Evolutionary conservation across 2,797 vertebrate species (phyloP).

Genomic region (Zenarchopterus dispar): DNA sequence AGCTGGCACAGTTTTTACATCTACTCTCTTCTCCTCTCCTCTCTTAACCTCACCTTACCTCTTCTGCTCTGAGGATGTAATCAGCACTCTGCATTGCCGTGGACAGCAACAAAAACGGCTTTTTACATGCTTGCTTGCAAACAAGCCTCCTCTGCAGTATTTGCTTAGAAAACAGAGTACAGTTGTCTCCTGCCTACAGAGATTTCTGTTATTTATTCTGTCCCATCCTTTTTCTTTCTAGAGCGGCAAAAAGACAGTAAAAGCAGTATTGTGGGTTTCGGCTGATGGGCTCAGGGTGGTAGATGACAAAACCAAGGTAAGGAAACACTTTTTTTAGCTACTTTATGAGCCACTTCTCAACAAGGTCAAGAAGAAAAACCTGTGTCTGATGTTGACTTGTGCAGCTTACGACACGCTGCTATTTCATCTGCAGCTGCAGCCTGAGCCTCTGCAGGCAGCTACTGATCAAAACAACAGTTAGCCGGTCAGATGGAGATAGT

Average conservation of each 20-base stretch:
- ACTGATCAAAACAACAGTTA: too few species aligned
- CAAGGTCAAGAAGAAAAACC: background rate
- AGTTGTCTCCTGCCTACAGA: background rate
- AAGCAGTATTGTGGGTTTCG: constrained; percentile 92
- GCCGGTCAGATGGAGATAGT: too few species aligned
- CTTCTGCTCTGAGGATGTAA: constrained; percentile 20
- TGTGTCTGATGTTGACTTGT: background rate
- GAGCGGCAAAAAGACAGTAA: constrained; percentile 92
- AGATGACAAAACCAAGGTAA: constrained; percentile 94
- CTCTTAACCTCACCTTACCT: constrained; percentile 19
- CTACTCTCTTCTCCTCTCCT: constrained; percentile 4
- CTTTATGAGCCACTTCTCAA: background rate
- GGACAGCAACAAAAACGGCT: background rate
- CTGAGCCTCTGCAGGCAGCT: too few species aligned
- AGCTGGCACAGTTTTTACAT: constrained; percentile 47
- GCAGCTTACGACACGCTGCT: too few species aligned
- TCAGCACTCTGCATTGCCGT: constrained; percentile 22
- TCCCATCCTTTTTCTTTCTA: constrained; percentile 53
- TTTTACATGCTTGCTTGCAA: constrained; percentile 1
- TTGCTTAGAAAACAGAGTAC: too few species aligned
- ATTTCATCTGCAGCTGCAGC: too few species aligned
- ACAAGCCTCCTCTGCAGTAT: background rate
- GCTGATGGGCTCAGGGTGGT: constrained; percentile 92
- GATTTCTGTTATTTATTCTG: background rate
- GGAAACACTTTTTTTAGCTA: constrained; percentile 6